Percentiles rank a stretch among this genome's conserved stretches.
Evolutionary conservation across 2,113 vertebrate species (phyloP).

Genomic region (Notarius quadriscutis): DNA sequence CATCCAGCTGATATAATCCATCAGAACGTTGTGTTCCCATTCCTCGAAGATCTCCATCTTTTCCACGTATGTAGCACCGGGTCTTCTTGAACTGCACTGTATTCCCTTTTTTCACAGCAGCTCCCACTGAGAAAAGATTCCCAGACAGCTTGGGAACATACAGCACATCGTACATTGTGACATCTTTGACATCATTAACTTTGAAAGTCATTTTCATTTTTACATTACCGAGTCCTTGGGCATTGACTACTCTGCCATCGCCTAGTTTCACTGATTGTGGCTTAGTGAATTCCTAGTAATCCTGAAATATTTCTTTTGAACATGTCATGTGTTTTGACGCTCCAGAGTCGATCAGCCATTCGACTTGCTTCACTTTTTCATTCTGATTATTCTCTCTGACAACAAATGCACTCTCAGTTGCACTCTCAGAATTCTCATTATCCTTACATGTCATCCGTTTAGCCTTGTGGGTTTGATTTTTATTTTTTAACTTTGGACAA

Average conservation of each 20-base stretch:
- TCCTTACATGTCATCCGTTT: no score
- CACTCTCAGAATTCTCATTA: no score
- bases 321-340: constrained; percentile 32
- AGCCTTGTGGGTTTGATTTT: no score
- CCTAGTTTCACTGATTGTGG: constrained; percentile 36
- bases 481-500: no score
- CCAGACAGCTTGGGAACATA: constrained; percentile 39
- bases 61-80: constrained; percentile 50
- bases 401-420: no score
- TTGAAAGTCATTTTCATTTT: constrained; percentile 49
- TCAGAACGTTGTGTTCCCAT: constrained; percentile 43
- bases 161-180: constrained; percentile 50
- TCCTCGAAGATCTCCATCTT: constrained; percentile 42
- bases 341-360: constrained; percentile 34
- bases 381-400: no score
- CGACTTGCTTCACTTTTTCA: not conserved
- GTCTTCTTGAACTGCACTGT: constrained; percentile 49
- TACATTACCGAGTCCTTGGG: constrained; percentile 45
- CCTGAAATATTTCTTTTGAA: constrained; percentile 19
- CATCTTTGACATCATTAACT: constrained; percentile 33
- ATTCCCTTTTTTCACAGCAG: constrained; percentile 46
- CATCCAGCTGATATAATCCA: constrained; percentile 25
- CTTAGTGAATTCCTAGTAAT: constrained; percentile 28
- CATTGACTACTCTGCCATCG: constrained; percentile 41
- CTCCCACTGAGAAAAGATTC: constrained; percentile 57